Evolutionary conservation across 2,797 vertebrate species (phyloP).

Genomic region (Enteromius anoplus): DNA sequence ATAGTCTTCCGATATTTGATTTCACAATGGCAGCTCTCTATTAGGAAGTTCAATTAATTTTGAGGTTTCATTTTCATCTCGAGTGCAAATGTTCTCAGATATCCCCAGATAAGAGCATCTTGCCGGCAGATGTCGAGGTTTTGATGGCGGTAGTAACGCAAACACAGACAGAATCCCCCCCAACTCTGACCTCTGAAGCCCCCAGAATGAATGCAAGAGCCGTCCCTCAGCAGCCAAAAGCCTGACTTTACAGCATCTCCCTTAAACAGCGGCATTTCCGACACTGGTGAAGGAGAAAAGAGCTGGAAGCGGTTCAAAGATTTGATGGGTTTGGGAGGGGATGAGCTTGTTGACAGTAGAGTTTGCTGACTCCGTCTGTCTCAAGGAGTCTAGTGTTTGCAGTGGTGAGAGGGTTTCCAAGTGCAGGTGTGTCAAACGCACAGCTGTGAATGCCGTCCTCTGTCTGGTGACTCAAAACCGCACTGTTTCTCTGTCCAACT

Average conservation of each 20-base stretch:
- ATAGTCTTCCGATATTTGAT: neutral
- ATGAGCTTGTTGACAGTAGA: neutral
- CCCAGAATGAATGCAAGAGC: conserved; percentile 11
- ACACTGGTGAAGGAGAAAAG: conserved; percentile 33
- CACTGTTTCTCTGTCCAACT: conserved; percentile 41
- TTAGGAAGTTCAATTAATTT: neutral
- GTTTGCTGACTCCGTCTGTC: conserved; percentile 26
- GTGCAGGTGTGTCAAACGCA: conserved; percentile 47
- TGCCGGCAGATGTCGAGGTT: conserved; percentile 32
- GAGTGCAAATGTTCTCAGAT: conserved; percentile 20
- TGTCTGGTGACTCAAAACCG: conserved; percentile 58
- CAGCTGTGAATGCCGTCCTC: conserved; percentile 44
- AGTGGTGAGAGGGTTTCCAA: conserved; percentile 32
- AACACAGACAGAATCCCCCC: conserved; percentile 29
- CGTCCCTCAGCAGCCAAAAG: conserved; percentile 22
- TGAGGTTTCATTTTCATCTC: conserved; percentile 8
- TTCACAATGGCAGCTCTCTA: neutral
- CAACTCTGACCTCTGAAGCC: conserved; percentile 33
- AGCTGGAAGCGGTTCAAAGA: conserved; percentile 51
- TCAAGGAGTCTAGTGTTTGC: conserved; percentile 32
- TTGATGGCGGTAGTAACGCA: conserved; percentile 45
- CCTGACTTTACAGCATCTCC: conserved; percentile 41
- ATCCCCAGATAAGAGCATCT: conserved; percentile 32
- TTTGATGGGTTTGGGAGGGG: conserved; percentile 31
- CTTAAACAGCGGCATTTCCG: conserved; percentile 33